phyloP scores from a whole-genome alignment of 2,888 invertebrate genomes.

The Choristoneura rosaceana region DNA sequence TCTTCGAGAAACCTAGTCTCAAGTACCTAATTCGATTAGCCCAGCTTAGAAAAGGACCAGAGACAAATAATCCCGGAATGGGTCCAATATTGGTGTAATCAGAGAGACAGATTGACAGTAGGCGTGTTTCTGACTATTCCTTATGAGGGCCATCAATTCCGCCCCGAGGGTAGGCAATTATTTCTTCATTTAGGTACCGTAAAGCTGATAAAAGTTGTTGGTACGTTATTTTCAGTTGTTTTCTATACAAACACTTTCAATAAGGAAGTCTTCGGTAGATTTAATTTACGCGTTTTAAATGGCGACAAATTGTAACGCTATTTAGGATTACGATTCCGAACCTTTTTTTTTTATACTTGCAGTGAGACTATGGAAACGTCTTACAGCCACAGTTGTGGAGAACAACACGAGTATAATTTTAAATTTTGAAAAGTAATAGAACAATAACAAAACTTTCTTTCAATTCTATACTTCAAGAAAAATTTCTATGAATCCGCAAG shows the following conservation, averaged over 20 bases:
- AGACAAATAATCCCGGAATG: constrained; percentile 1
- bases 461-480: background rate
- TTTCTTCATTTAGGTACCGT: constrained; percentile 11
- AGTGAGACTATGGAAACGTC: no score
- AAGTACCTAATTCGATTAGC: background rate
- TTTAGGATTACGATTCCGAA: no score
- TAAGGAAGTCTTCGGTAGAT: no score
- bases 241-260: no score
- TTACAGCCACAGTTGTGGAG: no score
- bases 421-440: background rate
- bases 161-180: background rate
- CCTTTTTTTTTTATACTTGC: no score
- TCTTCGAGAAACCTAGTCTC: background rate
- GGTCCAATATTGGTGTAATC: constrained; percentile 13
- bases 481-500: constrained; percentile 13
- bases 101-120: constrained; percentile 14
- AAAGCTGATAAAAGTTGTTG: background rate
- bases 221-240: background rate
- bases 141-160: constrained; percentile 12
- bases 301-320: no score
- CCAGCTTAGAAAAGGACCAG: constrained; percentile 1
- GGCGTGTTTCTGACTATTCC: constrained; percentile 19
- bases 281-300: no score
- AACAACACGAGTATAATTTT: background rate
- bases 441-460: background rate